These are phyloP conservation scores for Bergia sp. DNA, from an alignment of 92 coral and sea anemone genomes.

Conservation along the genomic window DNA sequence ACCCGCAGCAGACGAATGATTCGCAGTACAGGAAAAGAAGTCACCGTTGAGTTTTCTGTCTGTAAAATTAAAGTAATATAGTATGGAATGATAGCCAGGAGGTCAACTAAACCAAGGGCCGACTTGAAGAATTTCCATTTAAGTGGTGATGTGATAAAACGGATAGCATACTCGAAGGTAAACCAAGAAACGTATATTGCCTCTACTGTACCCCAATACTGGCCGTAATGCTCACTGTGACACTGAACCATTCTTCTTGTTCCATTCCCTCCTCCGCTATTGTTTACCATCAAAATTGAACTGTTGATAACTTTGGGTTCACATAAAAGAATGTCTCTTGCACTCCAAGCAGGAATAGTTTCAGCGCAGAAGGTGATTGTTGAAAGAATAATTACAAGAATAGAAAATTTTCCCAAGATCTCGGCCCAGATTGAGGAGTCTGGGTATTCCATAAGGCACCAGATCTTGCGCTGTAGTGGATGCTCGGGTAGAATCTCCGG, in stretches of 20 bases:
- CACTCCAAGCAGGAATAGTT: slow-evolving; percentile 59
- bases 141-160: slow-evolving; percentile 70
- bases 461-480: slow-evolving; percentile 62
- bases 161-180: slow-evolving; percentile 78
- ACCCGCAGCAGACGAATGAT: slow-evolving; percentile 79
- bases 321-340: slow-evolving; percentile 44
- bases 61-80: slow-evolving; percentile 67
- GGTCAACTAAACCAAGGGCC: slow-evolving; percentile 79
- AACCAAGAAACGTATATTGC: slow-evolving; percentile 84
- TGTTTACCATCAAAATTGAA: background rate
- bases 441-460: slow-evolving; percentile 85
- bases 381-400: slow-evolving; percentile 70
- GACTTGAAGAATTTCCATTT: slow-evolving; percentile 70
- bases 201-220: slow-evolving; percentile 77
- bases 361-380: slow-evolving; percentile 88
- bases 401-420: slow-evolving; percentile 73
- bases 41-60: slow-evolving; percentile 44
- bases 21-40: slow-evolving; percentile 76
- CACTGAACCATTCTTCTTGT: slow-evolving; percentile 16
- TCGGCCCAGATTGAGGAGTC: slow-evolving; percentile 75
- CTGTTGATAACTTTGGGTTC: slow-evolving; percentile 12
- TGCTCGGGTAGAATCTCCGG: slow-evolving; percentile 46
- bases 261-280: slow-evolving; percentile 1
- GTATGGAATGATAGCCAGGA: slow-evolving; percentile 84
- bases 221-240: slow-evolving; percentile 29